Conservation (phyloP, 2,888 invertebrate genomes). For the Drosophila neotestacea region DNA sequence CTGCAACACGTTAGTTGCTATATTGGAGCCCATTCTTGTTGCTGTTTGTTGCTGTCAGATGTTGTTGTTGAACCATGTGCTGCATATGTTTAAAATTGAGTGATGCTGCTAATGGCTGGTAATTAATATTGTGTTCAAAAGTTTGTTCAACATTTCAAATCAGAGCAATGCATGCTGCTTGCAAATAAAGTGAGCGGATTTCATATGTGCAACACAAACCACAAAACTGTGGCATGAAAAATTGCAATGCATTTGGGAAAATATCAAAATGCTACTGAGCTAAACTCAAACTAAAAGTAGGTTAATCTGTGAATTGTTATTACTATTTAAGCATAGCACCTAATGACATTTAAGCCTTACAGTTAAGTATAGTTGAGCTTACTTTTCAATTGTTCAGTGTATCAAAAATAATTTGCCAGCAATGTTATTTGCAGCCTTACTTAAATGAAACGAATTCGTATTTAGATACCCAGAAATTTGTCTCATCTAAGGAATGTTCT, state of each 20-base stretch:
- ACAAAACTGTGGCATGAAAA: slow-evolving; percentile 14
- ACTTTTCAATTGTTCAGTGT: neutral
- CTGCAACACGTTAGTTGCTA: slow-evolving; percentile 18
- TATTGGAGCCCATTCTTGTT: slow-evolving; percentile 5
- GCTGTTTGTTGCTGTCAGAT: slow-evolving; percentile 11
- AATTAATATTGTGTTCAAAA: slow-evolving; percentile 69
- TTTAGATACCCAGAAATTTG: neutral
- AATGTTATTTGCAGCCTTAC: neutral
- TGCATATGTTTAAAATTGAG: slow-evolving; percentile 75
- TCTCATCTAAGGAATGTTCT: neutral
- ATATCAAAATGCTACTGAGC: slow-evolving; percentile 8
- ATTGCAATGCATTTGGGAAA: slow-evolving; percentile 16
- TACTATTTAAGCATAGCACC: neutral
- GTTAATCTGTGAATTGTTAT: neutral
- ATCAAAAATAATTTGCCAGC: neutral
- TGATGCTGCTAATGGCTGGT: slow-evolving; percentile 74
- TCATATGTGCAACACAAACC: slow-evolving; percentile 11
- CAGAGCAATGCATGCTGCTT: slow-evolving; percentile 38
- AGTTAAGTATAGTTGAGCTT: neutral
- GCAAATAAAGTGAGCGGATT: slow-evolving; percentile 44
- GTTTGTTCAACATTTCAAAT: slow-evolving; percentile 34
- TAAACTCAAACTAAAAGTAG: slow-evolving; percentile 1
- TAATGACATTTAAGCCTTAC: neutral
- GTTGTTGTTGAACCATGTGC: slow-evolving; percentile 27
- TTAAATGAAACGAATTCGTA: neutral